Evolutionary conservation across 2,113 vertebrate species (phyloP), one percentile per base, ranked within the genome.

Genomic region (Piaya cayana): DNA sequence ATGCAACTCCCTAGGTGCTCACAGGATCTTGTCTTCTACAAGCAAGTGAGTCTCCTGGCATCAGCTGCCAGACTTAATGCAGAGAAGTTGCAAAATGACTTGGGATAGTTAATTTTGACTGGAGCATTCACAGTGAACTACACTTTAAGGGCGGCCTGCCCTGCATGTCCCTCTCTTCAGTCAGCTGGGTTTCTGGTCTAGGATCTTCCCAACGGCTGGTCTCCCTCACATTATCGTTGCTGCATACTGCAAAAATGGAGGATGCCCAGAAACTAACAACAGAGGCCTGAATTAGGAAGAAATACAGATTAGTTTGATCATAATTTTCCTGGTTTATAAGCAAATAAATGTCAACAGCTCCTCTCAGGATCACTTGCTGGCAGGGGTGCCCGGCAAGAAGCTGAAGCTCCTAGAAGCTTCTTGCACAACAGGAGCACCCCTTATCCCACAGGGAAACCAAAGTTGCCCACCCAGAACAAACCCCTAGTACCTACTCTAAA

Each of bases 1-100:
- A 1, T 0, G 15, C 27, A 14, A 20, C 39, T 30, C 65, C 56
- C 5, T 1, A 20, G 53, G 47, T 29, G 13, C 27, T 39, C 3
- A 0, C n/a, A 18, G 79, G 25, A 26, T 25, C 55, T 43, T 37
- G n/a, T 37, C 45, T 55, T 47, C 42, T 18, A 18, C 7, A 4
- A 60, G n/a, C 2, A n/a, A n/a, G n/a, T n/a, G 3, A 32, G 36
- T n/a, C 23, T n/a, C 15, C 18, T 2, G 1, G 50, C 59, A 22
- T 10, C 5, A 0, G 15, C 37, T 29, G 32, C 32, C 20, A 37
- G 22, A 36, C 15, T 15, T 43, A 50, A 70, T 12, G 12, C 50
- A 32, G 23, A 64, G 50, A 65, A 71, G n/a, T 1, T 22, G 25
- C 30, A 43, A 59, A 68, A 50, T 30, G 26, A 45, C 43, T 60